Conservation (phyloP, 2,797 vertebrate genomes). For the Amazona ochrocephala region DNA sequence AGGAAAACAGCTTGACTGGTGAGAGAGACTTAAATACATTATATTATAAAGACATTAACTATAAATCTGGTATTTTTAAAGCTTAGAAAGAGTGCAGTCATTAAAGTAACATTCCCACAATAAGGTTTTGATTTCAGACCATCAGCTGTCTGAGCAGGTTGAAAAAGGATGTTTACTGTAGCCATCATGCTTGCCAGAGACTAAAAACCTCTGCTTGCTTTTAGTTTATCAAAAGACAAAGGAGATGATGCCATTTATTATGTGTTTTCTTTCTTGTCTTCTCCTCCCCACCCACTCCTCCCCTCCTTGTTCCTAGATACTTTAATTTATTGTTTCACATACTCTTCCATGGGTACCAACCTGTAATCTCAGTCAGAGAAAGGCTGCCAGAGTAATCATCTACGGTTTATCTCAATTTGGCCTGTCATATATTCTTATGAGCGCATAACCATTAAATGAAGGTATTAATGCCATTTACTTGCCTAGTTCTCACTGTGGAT, state of each 20-base stretch:
- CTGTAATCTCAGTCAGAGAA: neutral
- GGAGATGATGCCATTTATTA: neutral
- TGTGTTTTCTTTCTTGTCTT: neutral
- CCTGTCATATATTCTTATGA: neutral
- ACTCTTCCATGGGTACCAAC: neutral
- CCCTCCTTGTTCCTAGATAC: neutral
- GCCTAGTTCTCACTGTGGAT: neutral
- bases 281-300: too few species aligned
- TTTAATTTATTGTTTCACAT: neutral
- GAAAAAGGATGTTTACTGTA: neutral
- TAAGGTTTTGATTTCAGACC: neutral
- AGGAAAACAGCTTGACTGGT: neutral
- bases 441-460: fast-evolving
- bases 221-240: neutral
- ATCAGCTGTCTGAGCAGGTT: neutral
- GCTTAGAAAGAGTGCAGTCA: neutral
- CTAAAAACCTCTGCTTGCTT: neutral
- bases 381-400: neutral
- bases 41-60: neutral
- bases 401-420: neutral
- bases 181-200: neutral
- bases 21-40: neutral
- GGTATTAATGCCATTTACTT: neutral
- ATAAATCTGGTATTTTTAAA: neutral
- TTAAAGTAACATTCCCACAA: neutral